Evolutionary conservation across 2,888 invertebrate species (phyloP).

Genomic region (Epistrophe eligans): DNA sequence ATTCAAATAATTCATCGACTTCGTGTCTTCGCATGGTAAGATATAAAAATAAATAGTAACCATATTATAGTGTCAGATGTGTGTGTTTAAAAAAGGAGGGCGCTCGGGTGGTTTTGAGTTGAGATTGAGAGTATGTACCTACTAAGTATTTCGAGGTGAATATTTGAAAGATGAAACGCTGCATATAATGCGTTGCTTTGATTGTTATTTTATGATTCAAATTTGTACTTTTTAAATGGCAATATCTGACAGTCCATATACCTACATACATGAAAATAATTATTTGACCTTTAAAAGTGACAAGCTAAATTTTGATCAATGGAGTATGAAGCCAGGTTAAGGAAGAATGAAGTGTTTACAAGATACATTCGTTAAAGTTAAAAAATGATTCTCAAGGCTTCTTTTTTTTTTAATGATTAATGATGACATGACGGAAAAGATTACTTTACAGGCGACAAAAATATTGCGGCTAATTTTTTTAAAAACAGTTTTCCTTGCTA

Average conservation of each 20-base stretch:
- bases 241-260: slow-evolving; percentile 28
- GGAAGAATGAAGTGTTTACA: neutral
- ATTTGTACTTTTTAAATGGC: slow-evolving; percentile 30
- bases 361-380: neutral
- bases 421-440: too few species aligned
- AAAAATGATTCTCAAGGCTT: neutral
- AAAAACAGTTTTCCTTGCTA: too few species aligned
- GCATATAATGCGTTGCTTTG: slow-evolving; percentile 20
- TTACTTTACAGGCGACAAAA: too few species aligned
- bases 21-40: slow-evolving; percentile 16
- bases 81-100: neutral
- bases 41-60: neutral
- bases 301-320: neutral
- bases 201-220: slow-evolving; percentile 34
- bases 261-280: neutral
- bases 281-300: slow-evolving; percentile 37
- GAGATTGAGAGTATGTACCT: neutral
- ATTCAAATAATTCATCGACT: slow-evolving; percentile 63
- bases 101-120: neutral
- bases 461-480: too few species aligned
- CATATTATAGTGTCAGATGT: neutral
- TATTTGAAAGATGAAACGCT: slow-evolving; percentile 46
- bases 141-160: slow-evolving; percentile 53
- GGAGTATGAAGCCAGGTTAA: neutral
- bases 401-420: neutral